phyloP scores from a whole-genome alignment of 2,113 vertebrate species.

The Gallinago media region DNA sequence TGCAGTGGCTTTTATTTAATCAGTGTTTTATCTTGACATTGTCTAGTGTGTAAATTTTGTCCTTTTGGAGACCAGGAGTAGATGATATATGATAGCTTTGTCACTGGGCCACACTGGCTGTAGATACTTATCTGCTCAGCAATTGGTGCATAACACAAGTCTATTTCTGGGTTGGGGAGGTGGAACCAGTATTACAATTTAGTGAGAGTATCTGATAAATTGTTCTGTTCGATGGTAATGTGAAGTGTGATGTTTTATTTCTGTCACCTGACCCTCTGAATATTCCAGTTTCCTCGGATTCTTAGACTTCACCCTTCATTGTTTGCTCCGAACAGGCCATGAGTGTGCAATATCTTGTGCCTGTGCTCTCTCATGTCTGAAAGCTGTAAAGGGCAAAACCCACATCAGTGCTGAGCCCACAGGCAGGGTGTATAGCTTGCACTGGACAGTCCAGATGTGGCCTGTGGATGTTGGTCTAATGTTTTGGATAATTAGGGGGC shows the following conservation, averaged over 20 bases:
- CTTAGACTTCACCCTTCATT: not conserved
- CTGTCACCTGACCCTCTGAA: not conserved
- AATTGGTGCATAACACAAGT: not conserved
- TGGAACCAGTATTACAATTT: not conserved
- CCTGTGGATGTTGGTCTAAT: not conserved
- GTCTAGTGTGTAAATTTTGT: not conserved
- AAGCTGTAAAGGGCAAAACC: not conserved
- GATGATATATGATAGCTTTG: not conserved
- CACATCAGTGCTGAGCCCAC: not conserved
- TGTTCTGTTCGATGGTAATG: not conserved
- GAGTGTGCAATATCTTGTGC: not conserved
- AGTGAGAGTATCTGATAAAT: not conserved
- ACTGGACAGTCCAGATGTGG: not conserved
- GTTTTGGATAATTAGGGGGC: not conserved
- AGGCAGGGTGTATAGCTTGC: not conserved
- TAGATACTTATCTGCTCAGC: not conserved
- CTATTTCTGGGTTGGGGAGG: not conserved
- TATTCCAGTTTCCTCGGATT: not conserved
- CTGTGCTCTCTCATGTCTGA: not conserved
- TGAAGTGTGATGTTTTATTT: not conserved
- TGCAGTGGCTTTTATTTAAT: constrained; percentile 4
- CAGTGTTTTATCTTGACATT: not conserved
- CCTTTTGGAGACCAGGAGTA: not conserved
- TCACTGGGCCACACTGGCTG: not conserved
- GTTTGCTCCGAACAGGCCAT: not conserved